Percentiles rank a stretch among this genome's conserved stretches.
Evolutionary conservation across 2,797 vertebrate species (phyloP).

Genomic region (Eulemur rubriventer): DNA sequence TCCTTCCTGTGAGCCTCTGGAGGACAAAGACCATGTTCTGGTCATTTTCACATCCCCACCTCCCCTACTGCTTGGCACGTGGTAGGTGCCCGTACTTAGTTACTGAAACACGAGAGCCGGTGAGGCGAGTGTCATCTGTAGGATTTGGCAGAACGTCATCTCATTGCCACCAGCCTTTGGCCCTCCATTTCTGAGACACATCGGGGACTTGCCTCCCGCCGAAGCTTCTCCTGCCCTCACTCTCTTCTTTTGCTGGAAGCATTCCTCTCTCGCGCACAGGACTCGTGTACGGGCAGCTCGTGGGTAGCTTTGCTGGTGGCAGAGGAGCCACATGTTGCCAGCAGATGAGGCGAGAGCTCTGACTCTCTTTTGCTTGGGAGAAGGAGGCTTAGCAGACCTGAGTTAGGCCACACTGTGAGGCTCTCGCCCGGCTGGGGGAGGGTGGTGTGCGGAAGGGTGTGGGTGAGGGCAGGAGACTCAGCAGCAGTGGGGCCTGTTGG

Average conservation of each 20-base stretch:
- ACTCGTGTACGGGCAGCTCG: not conserved
- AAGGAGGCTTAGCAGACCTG: not conserved
- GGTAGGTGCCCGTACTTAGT: not conserved
- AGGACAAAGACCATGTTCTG: not conserved
- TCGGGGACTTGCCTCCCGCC: not conserved
- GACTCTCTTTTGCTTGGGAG: not conserved
- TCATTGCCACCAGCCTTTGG: not conserved
- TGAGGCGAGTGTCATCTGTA: not conserved
- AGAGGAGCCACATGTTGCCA: not conserved
- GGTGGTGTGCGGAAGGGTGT: not conserved
- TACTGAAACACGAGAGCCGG: accelerated
- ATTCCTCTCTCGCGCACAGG: not conserved
- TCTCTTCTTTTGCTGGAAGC: not conserved
- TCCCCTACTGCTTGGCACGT: not conserved
- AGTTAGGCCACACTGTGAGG: not conserved
- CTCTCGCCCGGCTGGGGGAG: not conserved
- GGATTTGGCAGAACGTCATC: not conserved
- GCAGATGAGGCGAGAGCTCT: not conserved
- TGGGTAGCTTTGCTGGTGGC: not conserved
- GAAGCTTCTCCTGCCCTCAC: not conserved
- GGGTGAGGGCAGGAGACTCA: not conserved
- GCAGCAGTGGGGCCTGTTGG: not conserved
- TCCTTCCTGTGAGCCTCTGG: not conserved
- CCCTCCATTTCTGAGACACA: not conserved
- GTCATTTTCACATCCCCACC: not conserved